These are phyloP conservation scores for Calidris pygmaea DNA, from an alignment of 2,113 vertebrate genomes.

Conservation along the genomic window DNA sequence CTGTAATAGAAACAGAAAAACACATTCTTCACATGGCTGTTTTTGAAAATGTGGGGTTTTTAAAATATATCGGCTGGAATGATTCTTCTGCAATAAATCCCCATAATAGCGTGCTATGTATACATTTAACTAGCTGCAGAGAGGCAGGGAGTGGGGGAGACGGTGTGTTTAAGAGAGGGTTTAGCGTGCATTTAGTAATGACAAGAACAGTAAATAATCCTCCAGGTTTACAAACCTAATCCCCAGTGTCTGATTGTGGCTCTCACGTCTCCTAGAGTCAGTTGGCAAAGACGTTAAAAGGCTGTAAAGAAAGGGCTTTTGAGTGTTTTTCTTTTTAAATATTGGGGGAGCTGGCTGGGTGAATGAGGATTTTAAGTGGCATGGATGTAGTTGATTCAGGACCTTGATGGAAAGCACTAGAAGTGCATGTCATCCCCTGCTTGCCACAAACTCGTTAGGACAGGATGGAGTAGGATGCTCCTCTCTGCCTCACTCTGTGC, in stretches of 20 bases:
- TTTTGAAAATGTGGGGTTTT: slow-evolving; percentile 34
- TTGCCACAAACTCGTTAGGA: neutral
- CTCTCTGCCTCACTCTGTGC: neutral
- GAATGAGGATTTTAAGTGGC: neutral
- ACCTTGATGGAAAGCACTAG: neutral
- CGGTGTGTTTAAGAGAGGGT: neutral
- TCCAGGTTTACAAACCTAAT: slow-evolving; percentile 64
- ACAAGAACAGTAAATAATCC: slow-evolving; percentile 59
- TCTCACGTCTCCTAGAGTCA: neutral
- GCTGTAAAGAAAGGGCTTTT: neutral
- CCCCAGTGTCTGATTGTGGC: slow-evolving; percentile 33
- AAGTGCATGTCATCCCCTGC: neutral
- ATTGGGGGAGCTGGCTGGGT: neutral
- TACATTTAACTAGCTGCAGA: neutral
- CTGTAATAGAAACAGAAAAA: slow-evolving; percentile 56
- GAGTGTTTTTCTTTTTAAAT: neutral
- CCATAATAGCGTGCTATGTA: neutral
- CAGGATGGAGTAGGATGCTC: neutral
- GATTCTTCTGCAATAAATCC: slow-evolving; percentile 37
- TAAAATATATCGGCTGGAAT: neutral
- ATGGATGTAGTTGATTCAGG: neutral
- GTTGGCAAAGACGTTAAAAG: neutral
- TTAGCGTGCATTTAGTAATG: slow-evolving; percentile 37
- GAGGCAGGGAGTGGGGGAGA: neutral
- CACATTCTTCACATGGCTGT: slow-evolving; percentile 11